Evolutionary conservation across 2,888 invertebrate species (phyloP), one percentile per base, ranked within the genome.

Genomic region (Fragum whitleyi): DNA sequence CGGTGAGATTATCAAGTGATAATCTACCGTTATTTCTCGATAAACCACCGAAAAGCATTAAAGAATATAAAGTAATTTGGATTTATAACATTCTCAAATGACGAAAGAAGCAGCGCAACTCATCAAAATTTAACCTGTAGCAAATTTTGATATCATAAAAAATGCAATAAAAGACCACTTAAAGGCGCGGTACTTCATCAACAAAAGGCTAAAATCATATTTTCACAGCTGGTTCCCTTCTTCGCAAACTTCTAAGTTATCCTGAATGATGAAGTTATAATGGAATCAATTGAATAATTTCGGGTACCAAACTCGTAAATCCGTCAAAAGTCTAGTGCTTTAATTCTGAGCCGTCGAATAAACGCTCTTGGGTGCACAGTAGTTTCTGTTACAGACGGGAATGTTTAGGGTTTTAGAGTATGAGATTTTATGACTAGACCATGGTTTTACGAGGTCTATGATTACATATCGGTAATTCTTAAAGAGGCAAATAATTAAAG

Each of bases 251-350:
- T 57, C 70, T 23, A 57, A 70, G 70, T 57, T 53, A 70, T 55
- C 57, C 32, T 11, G 57, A 32, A 36, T 70, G 53, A 36, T 29
- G 55, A 70, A 55, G 23, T 70, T 26, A 53, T 53, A 70, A 70
- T 70, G 70, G 70, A 55, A 57, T 29, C 70, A 70, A 70, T 70
- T 70, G 55, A 55, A 57, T 36, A 70, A 70, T 32, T 26, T 36
- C 14, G 53, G 70, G 39, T 55, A 70, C 29, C 19, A 36, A n/a
- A 21, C 57, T 57, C 70, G 32, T 77, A 77, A 77, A 77, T 77
- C 72, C 70, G 77, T 77, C 77, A 77, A 77, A 55, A 16, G n/a
- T 29, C 2, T 26, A 57, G 70, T 74, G 59, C 23, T 57, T 62
- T 29, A 67, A 61, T 61, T 61, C 61, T n/a, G n/a, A 29, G 61